phyloP scores from a whole-genome alignment of 37 sponge, comb jelly and placozoan species.

The Halisarca cf. caerulea region DNA sequence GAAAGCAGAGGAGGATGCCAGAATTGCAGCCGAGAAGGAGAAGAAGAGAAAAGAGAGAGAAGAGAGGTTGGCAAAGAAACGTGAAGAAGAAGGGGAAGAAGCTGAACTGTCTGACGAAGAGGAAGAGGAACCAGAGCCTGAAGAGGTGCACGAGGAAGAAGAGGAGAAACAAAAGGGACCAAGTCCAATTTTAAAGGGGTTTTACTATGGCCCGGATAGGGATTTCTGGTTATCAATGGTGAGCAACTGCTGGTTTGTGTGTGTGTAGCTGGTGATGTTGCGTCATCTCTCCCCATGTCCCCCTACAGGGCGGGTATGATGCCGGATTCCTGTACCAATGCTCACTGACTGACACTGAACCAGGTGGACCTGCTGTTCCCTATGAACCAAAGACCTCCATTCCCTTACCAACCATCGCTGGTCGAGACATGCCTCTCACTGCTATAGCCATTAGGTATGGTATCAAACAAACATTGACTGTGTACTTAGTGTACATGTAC shows the following conservation, averaged over 20 bases:
- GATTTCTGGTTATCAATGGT: constrained; percentile 92
- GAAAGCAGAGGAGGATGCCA: constrained; percentile 76
- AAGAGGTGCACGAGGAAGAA: constrained; percentile 31
- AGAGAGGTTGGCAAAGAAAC: constrained; percentile 37
- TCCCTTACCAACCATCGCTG: constrained; percentile 55
- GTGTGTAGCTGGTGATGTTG: no score
- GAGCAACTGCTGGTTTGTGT: no score
- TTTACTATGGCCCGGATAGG: constrained; percentile 34
- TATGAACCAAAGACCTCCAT: constrained; percentile 55
- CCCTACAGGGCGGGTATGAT: constrained; percentile 81
- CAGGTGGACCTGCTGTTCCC: constrained; percentile 10
- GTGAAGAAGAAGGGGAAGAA: constrained; percentile 74
- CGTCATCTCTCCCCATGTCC: background rate
- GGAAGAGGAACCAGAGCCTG: constrained; percentile 62
- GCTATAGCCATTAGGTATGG: constrained; percentile 59
- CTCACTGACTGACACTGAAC: constrained; percentile 63
- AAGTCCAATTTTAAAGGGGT: constrained; percentile 62
- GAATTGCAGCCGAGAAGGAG: constrained; percentile 53
- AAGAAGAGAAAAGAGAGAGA: constrained; percentile 63
- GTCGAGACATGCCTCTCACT: constrained; percentile 61
- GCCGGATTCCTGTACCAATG: constrained; percentile 93
- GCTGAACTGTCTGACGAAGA: constrained; percentile 65
- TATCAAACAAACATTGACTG: no score
- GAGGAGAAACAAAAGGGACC: constrained; percentile 62
- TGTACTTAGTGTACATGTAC: background rate